These are phyloP conservation scores for Orthosia cruda DNA, from an alignment of 2,888 invertebrate species.

Conservation along the genomic window DNA sequence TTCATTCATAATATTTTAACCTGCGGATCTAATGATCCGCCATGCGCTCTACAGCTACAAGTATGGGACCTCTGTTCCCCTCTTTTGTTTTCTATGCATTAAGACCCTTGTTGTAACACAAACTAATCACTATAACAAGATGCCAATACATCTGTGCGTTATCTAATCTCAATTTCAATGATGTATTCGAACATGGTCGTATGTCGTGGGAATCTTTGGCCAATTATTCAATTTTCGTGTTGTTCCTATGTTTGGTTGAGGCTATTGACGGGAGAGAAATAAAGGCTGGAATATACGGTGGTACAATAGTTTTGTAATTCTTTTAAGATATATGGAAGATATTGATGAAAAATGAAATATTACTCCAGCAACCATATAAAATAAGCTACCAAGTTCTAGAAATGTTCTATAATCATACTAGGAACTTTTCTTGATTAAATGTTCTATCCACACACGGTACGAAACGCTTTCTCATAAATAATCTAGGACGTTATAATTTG, in stretches of 20 bases:
- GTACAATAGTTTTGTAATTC: constrained; percentile 10
- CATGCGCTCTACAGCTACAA: neutral
- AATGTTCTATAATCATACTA: neutral
- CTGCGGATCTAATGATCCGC: neutral
- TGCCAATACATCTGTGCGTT: constrained; percentile 57
- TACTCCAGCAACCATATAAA: neutral
- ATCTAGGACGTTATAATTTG: constrained; percentile 48
- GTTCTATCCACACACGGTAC: constrained; percentile 5
- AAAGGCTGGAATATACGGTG: constrained; percentile 31
- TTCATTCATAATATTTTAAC: neutral
- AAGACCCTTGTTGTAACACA: constrained; percentile 49
- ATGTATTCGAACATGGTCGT: constrained; percentile 58
- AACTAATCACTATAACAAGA: constrained; percentile 60
- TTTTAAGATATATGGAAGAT: neutral
- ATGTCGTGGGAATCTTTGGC: constrained; percentile 77
- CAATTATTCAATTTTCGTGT: constrained; percentile 87
- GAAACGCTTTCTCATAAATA: constrained; percentile 23
- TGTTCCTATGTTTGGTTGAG: constrained; percentile 74
- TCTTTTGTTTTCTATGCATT: constrained; percentile 44
- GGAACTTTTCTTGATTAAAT: neutral
- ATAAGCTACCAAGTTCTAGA: neutral
- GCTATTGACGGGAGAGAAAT: constrained; percentile 73
- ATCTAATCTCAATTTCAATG: constrained; percentile 66
- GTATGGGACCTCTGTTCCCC: neutral
- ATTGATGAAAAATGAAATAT: neutral